Evolutionary conservation across 2,888 invertebrate species (phyloP), one percentile per base, ranked within the genome.

Genomic region (Clostera curtula): DNA sequence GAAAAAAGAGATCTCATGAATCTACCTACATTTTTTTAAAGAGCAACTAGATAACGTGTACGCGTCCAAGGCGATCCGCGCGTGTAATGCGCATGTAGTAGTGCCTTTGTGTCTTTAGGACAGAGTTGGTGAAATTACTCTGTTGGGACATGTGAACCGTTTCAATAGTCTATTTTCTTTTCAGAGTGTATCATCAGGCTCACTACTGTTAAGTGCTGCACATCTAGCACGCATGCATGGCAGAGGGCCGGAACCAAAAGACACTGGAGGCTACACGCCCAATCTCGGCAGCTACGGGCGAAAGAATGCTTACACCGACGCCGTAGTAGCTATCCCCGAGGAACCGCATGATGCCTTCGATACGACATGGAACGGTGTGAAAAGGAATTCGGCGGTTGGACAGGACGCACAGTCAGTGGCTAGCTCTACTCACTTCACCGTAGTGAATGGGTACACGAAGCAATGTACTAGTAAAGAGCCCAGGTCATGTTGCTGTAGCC

Each of bases 341-440:
- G 82, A 82, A 33, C 44, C 72, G 1, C 64, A 67, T 25, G 76
- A 79, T 6, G 49, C 66, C 1, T 42, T 63, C 5, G 83, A 84
- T 43, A 56, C 68, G 3, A 69, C 74, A 37, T 85, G 85, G 85
- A 70, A 57, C 22, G 83, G 76, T 14, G 84, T 85, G n/a, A 85
- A 83, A 41, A 53, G 77, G 20, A 72, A 68, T 12, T 65, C 75
- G 1, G 65, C 63, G 31, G 88, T 90, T 14, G 87, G 43, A 11
- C 68, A 67, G 21, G 93, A 93, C 65, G 86, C 88, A 25, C 86
- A 87, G 32, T 93, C 93, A 18, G 85, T 93, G 34, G 93, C 93
- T 27, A 93, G 93, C 74, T 93, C 93, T 36, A 93, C 92, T 58
- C 93, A 94, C 71, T 94, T 94, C 66, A 94, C 94, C 6, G 92